Evolutionary conservation across 2,113 vertebrate genomes (phyloP).

Genomic region (Anguilla rostrata): DNA sequence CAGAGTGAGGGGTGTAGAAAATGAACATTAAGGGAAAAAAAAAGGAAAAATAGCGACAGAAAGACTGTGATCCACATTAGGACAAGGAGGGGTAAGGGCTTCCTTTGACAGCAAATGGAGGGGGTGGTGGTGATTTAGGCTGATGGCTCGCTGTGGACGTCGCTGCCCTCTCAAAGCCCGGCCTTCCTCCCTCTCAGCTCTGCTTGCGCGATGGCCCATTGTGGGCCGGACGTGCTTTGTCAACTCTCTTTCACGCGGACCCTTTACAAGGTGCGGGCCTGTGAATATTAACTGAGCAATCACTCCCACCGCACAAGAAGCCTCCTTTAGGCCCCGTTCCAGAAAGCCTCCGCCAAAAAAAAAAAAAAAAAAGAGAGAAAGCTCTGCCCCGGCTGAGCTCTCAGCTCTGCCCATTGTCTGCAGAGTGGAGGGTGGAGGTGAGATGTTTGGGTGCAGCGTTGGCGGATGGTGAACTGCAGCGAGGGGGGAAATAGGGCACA

Average conservation of each 20-base stretch:
- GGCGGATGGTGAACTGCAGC: background rate
- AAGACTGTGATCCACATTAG: background rate
- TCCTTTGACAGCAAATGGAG: slow-evolving; percentile 40
- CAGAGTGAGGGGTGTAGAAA: background rate
- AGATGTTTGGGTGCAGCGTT: background rate
- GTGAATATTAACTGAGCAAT: slow-evolving; percentile 78
- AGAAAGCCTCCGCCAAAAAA: background rate
- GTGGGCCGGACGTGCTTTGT: slow-evolving; percentile 67
- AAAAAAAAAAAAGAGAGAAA: background rate
- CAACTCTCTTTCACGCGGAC: slow-evolving; percentile 65
- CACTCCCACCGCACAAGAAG: slow-evolving; percentile 73
- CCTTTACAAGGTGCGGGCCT: slow-evolving; percentile 63
- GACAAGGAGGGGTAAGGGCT: slow-evolving; percentile 8
- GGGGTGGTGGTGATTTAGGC: slow-evolving; percentile 58
- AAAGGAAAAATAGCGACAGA: background rate
- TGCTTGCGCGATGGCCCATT: slow-evolving; percentile 61
- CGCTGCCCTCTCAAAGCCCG: slow-evolving; percentile 56
- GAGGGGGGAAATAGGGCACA: slow-evolving; percentile 18
- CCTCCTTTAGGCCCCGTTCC: slow-evolving; percentile 42
- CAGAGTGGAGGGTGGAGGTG: slow-evolving; percentile 4
- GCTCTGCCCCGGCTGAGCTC: background rate
- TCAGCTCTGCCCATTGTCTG: background rate
- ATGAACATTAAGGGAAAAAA: background rate
- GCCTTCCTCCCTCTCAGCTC: slow-evolving; percentile 54
- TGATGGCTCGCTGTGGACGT: slow-evolving; percentile 64